Base-by-base conservation (phyloP, 2,888 invertebrate species). In the Scrobipalpa costella region DNA sequence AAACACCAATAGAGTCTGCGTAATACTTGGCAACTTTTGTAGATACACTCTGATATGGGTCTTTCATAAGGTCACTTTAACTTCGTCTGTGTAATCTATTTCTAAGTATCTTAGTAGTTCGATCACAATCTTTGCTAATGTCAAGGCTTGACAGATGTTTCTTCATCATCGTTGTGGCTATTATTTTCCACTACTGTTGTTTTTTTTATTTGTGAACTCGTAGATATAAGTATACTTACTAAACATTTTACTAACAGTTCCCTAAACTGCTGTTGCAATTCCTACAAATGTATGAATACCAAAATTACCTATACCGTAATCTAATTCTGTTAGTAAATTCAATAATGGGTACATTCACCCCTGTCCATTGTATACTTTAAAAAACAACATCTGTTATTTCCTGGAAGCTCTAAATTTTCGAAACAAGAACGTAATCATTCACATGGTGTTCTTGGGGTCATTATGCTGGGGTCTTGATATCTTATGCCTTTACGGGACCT, bases 381-480 rank as follows among this genome's bases (percentile, higher is more conserved):
- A 27, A 55, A 34, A 27, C 55, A 27, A 55, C 15, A 34, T 13
- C 55, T 52, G 55, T 33, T 55, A 34, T 33, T 60, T 60, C 60
- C 34, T 47, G 19, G 60, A 60, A 49, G 34, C 15, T 38, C 27
- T 57, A 62, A 36, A 33, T 57, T 58, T 58, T 63, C 57, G 49
- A 49, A 50, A 49, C 58, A 68, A 67, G 67, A 67, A 67, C 68
- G 58, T 58, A 75, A 70, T 76, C 74, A 78, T 81, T 79, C 78
- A 78, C 79, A 78, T 80, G 78, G 78, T 78, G 72, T 76, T 80
- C 79, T 58, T 55, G 50, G 57, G 63, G 61, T 63, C 61, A 44
- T 87, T 88, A 87, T 89, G 52, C 85, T 85, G 68, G 67, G 67
- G 72, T 73, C 78, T 84, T 84, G 82, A 83, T 80, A 75, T 72